Evolutionary conservation across 1,140 invertebrate species (phyloP), one percentile per base, ranked within the genome.

Genomic region (Harpegnathos saltator): DNA sequence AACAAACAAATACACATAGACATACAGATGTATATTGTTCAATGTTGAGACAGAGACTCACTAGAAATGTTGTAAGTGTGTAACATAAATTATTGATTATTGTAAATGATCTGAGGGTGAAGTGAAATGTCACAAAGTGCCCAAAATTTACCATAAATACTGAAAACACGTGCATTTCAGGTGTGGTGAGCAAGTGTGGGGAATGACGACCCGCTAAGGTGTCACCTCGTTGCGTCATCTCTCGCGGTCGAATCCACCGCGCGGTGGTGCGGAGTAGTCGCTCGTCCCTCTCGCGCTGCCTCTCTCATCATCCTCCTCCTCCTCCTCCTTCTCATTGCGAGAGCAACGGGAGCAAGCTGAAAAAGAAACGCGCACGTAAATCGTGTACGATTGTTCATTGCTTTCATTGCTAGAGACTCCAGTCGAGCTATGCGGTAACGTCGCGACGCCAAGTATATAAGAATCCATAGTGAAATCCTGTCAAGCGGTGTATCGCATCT

Each of bases 101-200:
- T 93, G 92, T 93, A 92, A 92, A 93, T 93, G 92, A 93, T 93
- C 92, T 92, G 92, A 93, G 92, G 92, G 92, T 93, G 90, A 93
- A 92, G 92, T 94, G 93, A 93, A 94, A 92, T 93, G 89, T 93
- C 92, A 94, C 92, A 93, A 94, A 94, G 93, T 93, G 93, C 93
- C 92, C 93, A 93, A 92, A 92, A 91, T 91, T 92, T 88, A 89
- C 84, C 85, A 82, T 89, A 88, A 91, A 89, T 91, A 83, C 83
- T 86, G 66, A 77, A 58, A 87, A 80, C 78, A 89, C 84, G 87
- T 90, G 89, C 90, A 92, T 91, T 91, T 90, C 85, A 89, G 80
- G 61, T 75, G 71, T 84, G 59, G 80, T 44, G 38, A 44, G 38
- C 3, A 11, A 52, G 14, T 56, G 65, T 71, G 7, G 38, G 5